phyloP scores from a whole-genome alignment of 2,113 vertebrate species.

The Notothenia coriiceps region DNA sequence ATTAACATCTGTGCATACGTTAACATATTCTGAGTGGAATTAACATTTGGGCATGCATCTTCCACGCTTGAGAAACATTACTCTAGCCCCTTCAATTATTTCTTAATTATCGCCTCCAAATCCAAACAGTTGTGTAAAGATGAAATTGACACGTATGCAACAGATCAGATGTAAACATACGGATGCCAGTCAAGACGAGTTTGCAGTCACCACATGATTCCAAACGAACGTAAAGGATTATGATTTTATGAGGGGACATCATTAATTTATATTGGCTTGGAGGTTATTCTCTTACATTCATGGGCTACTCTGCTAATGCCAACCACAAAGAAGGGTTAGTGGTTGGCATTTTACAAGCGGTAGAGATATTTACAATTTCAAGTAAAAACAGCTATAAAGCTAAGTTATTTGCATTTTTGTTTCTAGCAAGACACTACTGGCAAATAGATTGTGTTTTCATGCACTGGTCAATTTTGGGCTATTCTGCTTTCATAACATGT shows the following conservation, averaged over 20 bases:
- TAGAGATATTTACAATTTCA: too few relatives aligned
- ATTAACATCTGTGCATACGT: conserved; percentile 93
- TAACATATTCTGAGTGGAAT: conserved; percentile 91
- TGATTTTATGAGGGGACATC: not conserved
- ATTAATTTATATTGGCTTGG: not conserved
- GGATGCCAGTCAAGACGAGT: conserved; percentile 3
- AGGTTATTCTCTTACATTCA: not conserved
- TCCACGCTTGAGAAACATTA: conserved; percentile 90
- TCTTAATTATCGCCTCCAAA: conserved; percentile 87
- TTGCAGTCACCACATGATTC: not conserved
- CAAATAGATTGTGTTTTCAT: too few relatives aligned
- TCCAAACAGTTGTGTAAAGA: conserved; percentile 56
- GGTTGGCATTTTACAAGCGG: too few relatives aligned
- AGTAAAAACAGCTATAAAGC: not conserved
- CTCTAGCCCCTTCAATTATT: conserved; percentile 91
- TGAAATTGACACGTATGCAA: conserved; percentile 22
- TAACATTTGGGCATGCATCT: conserved; percentile 90
- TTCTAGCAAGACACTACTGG: too few relatives aligned
- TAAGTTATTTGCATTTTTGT: not conserved
- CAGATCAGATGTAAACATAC: conserved; percentile 34
- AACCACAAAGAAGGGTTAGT: not conserved
- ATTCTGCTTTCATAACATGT: too few relatives aligned
- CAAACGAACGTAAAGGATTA: not conserved
- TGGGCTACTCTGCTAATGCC: not conserved
- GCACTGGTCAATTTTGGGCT: too few relatives aligned